Conservation (phyloP, 2,113 vertebrate species). For the Trachemys scripta region DNA sequence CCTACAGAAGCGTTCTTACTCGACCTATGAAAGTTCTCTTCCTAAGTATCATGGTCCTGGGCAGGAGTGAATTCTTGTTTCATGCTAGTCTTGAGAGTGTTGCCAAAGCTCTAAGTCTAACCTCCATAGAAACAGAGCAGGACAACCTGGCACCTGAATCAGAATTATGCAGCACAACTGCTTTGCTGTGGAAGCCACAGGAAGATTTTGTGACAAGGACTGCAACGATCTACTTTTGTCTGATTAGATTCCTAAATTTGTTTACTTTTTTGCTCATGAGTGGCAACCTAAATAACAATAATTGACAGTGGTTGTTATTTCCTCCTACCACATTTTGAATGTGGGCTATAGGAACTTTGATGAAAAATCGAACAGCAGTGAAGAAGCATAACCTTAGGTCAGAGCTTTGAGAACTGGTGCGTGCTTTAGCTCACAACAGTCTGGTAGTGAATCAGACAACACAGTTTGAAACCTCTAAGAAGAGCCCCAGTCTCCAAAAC, state of each 20-base stretch:
- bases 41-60: not conserved
- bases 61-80: not conserved
- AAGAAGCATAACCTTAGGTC: not conserved
- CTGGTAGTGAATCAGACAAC: not conserved
- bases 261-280: conserved; percentile 55
- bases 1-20: not conserved
- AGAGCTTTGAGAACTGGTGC: not conserved
- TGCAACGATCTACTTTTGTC: conserved; percentile 51
- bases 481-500: not conserved
- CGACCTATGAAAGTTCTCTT: not conserved
- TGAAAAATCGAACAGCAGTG: not conserved
- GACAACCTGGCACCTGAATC: conserved; percentile 24
- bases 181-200: conserved; percentile 27
- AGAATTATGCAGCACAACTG: not conserved
- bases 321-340: conserved; percentile 29
- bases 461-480: not conserved
- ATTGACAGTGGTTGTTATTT: conserved; percentile 23
- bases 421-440: not conserved
- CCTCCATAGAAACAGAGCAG: not conserved
- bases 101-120: conserved; percentile 12
- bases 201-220: conserved; percentile 37
- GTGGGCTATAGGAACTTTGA: not conserved
- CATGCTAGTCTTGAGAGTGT: not conserved
- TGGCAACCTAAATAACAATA: conserved; percentile 42
- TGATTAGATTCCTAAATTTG: conserved; percentile 52